Evolutionary conservation across 1,140 invertebrate species (phyloP).

Genomic region (Heterodera schachtii): DNA sequence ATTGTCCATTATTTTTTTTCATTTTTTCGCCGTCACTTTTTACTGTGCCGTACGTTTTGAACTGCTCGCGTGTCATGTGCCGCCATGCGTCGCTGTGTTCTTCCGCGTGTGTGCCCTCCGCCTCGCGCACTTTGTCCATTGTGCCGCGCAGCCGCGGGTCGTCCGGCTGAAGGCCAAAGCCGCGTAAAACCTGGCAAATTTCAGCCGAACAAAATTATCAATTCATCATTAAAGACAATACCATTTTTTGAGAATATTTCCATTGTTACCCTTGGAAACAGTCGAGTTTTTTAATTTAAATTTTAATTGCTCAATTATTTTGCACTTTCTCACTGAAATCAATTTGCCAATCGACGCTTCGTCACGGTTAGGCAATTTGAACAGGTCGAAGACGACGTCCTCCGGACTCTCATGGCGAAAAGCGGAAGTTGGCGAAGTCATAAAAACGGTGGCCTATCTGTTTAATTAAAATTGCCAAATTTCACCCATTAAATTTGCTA

Average conservation of each 20-base stretch:
- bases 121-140: conserved; percentile 59
- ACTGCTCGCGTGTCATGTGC: conserved; percentile 47
- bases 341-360: conserved; percentile 61
- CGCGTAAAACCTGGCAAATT: conserved; percentile 35
- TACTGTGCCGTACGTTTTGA: conserved; percentile 52
- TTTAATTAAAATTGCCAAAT: background rate
- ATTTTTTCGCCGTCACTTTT: background rate
- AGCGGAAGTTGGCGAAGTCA: background rate
- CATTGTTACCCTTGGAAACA: conserved; percentile 10
- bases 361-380: conserved; percentile 57
- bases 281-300: background rate
- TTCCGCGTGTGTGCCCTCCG: conserved; percentile 43
- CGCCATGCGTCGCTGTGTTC: conserved; percentile 38
- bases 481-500: too few relatives aligned
- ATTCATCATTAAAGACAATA: too few relatives aligned
- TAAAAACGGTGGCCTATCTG: background rate
- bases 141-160: conserved; percentile 55
- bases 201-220: background rate
- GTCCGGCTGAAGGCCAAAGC: conserved; percentile 57
- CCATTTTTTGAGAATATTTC: background rate
- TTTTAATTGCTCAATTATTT: background rate
- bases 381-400: conserved; percentile 62
- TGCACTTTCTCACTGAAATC: conserved; percentile 37
- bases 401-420: conserved; percentile 36
- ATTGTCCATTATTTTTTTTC: background rate